Base-by-base conservation (phyloP, 2,113 vertebrate species). In the Cebidichthys violaceus region DNA sequence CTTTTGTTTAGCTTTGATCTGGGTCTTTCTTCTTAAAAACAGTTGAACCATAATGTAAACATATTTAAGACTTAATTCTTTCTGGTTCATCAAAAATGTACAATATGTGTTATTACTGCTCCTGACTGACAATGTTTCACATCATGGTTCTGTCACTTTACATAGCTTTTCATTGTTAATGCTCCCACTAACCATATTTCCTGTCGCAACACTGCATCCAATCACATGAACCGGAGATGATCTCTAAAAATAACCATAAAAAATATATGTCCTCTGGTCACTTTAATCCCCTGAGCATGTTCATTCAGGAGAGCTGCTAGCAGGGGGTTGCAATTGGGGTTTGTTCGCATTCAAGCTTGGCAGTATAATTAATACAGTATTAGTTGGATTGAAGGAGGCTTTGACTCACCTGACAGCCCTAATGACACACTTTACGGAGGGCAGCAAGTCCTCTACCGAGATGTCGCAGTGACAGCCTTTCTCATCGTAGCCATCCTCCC, bases 401-500 rank as follows among this genome's bases (percentile, higher is more conserved):
- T 33, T 1, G 33, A 33, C 95, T 94, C 87, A 98, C 98, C 98
- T 98, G 94, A 99, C 96, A 13, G 98, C 97, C 92, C 98, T 94
- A 75, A 99, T 98, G 92, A 98, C 97, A 9, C 94, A 96, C 95
- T 98, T 99, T 85, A 99, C 96, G 1, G 97, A 95, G 45, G 98
- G 96, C 14, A 97, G 96, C 90, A 99, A 95, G 91, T 99, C 98
- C 90, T 99, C 97, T 69, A 97, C 96, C 0, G 97, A 98, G 81
- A 99, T 96, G 62, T 99, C 97, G 68, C 98, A 99, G 90, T 99
- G 98, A 88, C 98, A 99, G 77, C 97, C 97, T 93, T 96, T 97
- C 27, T 99, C 98, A 85, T 99, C 98, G 18, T 96, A 97, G 7
- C 92, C 92, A 10, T 99, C 98, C 29, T 99, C 98, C 0, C 91